A percentile compares a stretch with the other conserved stretches of the same genome.
Conservation (phyloP, 2,888 invertebrate genomes). For the Aleiodes alternator region DNA sequence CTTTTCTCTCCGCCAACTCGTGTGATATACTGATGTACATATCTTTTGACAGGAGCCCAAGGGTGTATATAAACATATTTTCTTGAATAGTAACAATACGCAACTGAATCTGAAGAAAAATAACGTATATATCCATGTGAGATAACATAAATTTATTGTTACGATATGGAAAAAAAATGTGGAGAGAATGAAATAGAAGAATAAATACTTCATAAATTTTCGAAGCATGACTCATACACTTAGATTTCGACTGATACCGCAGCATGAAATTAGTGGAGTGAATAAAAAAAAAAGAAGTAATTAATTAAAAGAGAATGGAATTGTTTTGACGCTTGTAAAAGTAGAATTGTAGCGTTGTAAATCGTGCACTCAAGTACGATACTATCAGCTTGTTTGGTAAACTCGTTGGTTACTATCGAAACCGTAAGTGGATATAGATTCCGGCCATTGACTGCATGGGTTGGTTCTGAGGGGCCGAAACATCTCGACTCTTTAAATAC, state of each 20-base stretch:
- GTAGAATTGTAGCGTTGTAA: conserved; percentile 3
- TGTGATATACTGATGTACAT: conserved; percentile 28
- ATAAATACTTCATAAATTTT: conserved; percentile 30
- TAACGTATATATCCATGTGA: not conserved
- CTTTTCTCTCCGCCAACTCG: not conserved
- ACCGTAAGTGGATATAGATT: conserved; percentile 45
- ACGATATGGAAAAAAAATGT: not conserved
- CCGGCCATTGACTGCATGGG: conserved; percentile 44
- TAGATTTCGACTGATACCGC: conserved; percentile 3
- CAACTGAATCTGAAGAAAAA: conserved; percentile 18
- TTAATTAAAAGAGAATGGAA: conserved; percentile 4
- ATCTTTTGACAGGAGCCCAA: conserved; percentile 29
- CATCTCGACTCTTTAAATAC: conserved; percentile 4
- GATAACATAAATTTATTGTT: conserved; percentile 32
- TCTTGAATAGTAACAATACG: conserved; percentile 20
- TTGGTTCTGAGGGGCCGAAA: not conserved
- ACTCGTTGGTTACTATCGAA: conserved; percentile 48
- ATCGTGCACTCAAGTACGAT: conserved; percentile 23
- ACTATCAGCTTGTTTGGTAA: conserved; percentile 42
- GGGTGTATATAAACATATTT: conserved; percentile 4
- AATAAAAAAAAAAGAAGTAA: not conserved
- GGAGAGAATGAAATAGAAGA: not conserved
- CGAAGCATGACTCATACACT: not conserved
- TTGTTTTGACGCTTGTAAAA: conserved; percentile 29
- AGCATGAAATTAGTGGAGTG: not conserved